Conservation (phyloP, 2,113 vertebrate genomes). For the Syngnathus scovelli region DNA sequence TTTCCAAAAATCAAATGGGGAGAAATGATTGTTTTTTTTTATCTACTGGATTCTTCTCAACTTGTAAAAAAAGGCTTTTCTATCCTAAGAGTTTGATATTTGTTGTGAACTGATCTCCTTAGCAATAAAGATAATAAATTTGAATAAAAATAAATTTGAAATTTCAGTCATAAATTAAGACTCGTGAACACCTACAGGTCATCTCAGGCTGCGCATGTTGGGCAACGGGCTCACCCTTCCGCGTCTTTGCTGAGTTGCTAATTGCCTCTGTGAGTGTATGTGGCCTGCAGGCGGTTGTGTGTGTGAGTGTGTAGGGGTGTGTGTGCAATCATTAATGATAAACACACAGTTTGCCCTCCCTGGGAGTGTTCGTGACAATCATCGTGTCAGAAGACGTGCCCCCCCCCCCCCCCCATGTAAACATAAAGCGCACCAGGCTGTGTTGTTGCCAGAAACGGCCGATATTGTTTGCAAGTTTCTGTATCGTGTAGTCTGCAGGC, state of each 20-base stretch:
- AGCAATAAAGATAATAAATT: too few species aligned
- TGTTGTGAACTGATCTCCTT: too few species aligned
- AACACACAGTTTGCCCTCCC: slow-evolving; percentile 39
- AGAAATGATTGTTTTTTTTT: too few species aligned
- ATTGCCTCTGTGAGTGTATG: slow-evolving; percentile 45
- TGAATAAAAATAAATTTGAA: too few species aligned
- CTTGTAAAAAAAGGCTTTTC: too few species aligned
- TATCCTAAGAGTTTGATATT: too few species aligned
- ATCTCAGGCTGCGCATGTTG: slow-evolving; percentile 10
- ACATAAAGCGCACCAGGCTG: background rate
- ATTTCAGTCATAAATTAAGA: too few species aligned
- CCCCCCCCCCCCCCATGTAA: slow-evolving; percentile 26
- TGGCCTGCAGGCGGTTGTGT: slow-evolving; percentile 20
- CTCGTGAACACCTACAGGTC: slow-evolving; percentile 42
- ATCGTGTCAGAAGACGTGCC: slow-evolving; percentile 34
- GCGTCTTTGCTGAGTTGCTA: slow-evolving; percentile 37
- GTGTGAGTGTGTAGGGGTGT: slow-evolving; percentile 9
- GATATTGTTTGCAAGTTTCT: slow-evolving; percentile 5
- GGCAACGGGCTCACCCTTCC: background rate
- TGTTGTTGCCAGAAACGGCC: slow-evolving; percentile 25
- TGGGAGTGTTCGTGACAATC: slow-evolving; percentile 45
- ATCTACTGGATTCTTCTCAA: too few species aligned
- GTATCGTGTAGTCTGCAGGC: background rate
- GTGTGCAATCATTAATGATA: slow-evolving; percentile 42
- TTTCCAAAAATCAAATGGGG: too few species aligned